phyloP scores from a whole-genome alignment of 1,140 invertebrate genomes.

The Dendroctonus ponderosae region DNA sequence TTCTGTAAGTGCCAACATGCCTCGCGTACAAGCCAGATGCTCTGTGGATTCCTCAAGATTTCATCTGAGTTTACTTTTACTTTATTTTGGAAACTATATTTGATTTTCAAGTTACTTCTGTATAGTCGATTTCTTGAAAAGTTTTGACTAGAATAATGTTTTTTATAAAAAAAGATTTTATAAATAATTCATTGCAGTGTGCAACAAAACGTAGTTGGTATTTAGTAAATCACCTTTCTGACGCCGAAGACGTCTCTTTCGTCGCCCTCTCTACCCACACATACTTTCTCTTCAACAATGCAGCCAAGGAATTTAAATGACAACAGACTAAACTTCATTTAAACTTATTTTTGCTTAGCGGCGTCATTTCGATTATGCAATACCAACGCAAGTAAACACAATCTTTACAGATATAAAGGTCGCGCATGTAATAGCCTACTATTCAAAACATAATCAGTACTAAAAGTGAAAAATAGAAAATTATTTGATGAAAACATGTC shows the following conservation, averaged over 20 bases:
- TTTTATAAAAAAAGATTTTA: not conserved
- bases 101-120: not conserved
- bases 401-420: too few relatives aligned
- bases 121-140: not conserved
- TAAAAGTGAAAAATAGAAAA: too few relatives aligned
- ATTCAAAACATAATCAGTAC: too few relatives aligned
- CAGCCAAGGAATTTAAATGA: slow-evolving; percentile 12
- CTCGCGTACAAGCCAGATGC: too few relatives aligned
- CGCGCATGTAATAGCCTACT: too few relatives aligned
- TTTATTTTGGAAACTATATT: not conserved
- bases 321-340: slow-evolving; percentile 8
- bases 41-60: too few relatives aligned
- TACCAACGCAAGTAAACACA: too few relatives aligned
- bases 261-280: slow-evolving; percentile 9
- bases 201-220: too few relatives aligned
- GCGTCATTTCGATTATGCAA: slow-evolving; percentile 1
- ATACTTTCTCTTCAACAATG: slow-evolving; percentile 16
- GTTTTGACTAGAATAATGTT: not conserved
- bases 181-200: too few relatives aligned
- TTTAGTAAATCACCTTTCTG: not conserved
- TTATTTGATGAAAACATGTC: too few relatives aligned
- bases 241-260: not conserved
- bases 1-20: too few relatives aligned
- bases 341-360: slow-evolving; percentile 1
- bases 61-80: not conserved